These are phyloP conservation scores for Bombus pascuorum DNA, from an alignment of 1,140 invertebrate genomes.

Conservation along the genomic window DNA sequence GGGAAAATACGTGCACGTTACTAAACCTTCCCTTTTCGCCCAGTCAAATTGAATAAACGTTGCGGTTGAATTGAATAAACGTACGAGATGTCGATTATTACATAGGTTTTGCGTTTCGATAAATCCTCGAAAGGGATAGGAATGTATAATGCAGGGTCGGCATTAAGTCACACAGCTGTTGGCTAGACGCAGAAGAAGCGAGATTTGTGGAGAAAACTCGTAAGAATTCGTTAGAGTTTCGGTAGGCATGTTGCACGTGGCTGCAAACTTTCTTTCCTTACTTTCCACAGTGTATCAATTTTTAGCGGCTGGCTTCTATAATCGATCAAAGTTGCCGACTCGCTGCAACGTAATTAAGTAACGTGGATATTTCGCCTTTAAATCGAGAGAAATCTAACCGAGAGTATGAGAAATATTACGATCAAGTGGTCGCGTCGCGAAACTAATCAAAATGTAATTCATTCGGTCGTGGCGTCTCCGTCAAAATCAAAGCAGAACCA, in stretches of 20 bases:
- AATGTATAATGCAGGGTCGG: constrained; percentile 47
- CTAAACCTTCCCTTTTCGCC: too few relatives aligned
- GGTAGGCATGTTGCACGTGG: constrained; percentile 29
- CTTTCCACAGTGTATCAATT: constrained; percentile 43
- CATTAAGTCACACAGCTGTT: constrained; percentile 57
- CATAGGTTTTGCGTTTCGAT: not conserved
- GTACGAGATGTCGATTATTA: not conserved
- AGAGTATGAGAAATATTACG: not conserved
- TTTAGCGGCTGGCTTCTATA: not conserved
- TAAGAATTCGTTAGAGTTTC: constrained; percentile 45
- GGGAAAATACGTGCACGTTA: not conserved
- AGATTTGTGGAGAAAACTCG: constrained; percentile 34
- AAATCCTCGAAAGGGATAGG: not conserved
- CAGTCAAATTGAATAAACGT: too few relatives aligned
- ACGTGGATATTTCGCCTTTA: not conserved
- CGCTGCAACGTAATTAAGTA: not conserved
- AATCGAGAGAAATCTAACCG: not conserved
- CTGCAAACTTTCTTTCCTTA: constrained; percentile 50
- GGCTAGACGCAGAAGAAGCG: not conserved
- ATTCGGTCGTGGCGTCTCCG: too few relatives aligned
- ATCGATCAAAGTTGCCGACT: not conserved
- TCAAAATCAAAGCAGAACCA: too few relatives aligned
- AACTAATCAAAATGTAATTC: too few relatives aligned
- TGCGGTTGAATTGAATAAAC: not conserved
- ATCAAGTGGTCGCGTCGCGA: too few relatives aligned